These are phyloP conservation scores for Nycticryphes semicollaris DNA, from an alignment of 2,113 vertebrate genomes.

Conservation along the genomic window DNA sequence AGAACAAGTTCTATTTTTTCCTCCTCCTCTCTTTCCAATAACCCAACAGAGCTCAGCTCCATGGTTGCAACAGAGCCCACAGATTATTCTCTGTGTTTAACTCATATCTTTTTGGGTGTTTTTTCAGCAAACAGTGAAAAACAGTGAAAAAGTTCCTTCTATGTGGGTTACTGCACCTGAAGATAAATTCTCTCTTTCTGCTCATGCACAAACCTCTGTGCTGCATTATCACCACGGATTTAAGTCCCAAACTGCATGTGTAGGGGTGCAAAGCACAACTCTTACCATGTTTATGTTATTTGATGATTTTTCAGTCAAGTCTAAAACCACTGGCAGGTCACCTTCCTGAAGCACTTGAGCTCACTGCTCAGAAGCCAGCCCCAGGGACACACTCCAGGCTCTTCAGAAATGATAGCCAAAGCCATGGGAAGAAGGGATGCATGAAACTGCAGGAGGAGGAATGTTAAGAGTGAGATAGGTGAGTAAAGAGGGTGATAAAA, in stretches of 20 bases:
- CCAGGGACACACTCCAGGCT: not conserved
- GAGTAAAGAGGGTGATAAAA: constrained; percentile 36
- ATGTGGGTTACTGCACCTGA: not conserved
- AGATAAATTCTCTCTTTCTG: not conserved
- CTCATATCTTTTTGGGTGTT: not conserved
- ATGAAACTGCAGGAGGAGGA: constrained; percentile 28
- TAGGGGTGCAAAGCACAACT: not conserved
- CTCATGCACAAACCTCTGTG: not conserved
- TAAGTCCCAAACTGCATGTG: not conserved
- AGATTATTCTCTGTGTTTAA: not conserved
- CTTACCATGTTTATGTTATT: not conserved
- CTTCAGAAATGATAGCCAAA: constrained; percentile 35
- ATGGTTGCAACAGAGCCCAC: not conserved
- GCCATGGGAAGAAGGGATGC: not conserved
- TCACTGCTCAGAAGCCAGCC: not conserved
- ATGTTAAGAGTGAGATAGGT: not conserved
- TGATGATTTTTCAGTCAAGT: not conserved
- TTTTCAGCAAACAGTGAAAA: not conserved
- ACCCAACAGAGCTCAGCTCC: not conserved
- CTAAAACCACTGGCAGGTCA: constrained; percentile 1
- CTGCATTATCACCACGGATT: not conserved
- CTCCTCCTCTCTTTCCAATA: not conserved
- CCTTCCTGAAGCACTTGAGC: not conserved
- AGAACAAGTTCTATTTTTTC: constrained; percentile 45
- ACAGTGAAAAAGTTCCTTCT: not conserved